phyloP scores from a whole-genome alignment of 2,888 invertebrate species.

The Drosophila algonquin region DNA sequence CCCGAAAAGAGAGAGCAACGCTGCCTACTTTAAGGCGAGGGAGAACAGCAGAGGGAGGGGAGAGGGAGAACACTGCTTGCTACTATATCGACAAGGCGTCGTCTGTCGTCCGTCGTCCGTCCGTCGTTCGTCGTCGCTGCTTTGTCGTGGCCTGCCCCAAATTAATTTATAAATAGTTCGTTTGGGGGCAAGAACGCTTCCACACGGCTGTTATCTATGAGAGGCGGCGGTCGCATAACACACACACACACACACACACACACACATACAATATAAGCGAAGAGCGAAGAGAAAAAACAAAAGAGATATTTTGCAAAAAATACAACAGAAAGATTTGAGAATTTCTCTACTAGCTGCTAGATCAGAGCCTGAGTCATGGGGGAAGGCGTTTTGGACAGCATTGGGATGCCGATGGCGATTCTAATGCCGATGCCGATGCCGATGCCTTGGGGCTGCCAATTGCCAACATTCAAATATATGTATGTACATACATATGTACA shows the following conservation, averaged over 20 bases:
- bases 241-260: neutral
- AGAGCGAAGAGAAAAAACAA: conserved; percentile 15
- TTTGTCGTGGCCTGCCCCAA: conserved; percentile 69
- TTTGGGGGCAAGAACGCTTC: conserved; percentile 43
- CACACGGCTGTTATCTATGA: conserved; percentile 66
- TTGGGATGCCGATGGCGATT: conserved; percentile 12
- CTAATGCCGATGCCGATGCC: neutral
- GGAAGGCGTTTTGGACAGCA: conserved; percentile 36
- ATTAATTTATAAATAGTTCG: conserved; percentile 70
- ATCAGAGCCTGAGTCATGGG: conserved; percentile 61
- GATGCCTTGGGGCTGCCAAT: conserved; percentile 46
- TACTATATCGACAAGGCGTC: conserved; percentile 64
- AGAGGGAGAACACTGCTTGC: conserved; percentile 11
- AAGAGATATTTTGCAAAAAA: conserved; percentile 25
- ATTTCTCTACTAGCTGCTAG: conserved; percentile 3
- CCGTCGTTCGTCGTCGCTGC: conserved; percentile 45
- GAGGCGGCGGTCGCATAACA: conserved; percentile 30
- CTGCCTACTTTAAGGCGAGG: neutral
- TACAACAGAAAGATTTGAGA: conserved; percentile 6
- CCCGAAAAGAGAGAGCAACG: conserved; percentile 10
- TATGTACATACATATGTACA: no score
- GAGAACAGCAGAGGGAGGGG: neutral
- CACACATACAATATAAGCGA: neutral
- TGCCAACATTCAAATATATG: conserved; percentile 27
- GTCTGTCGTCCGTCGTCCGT: conserved; percentile 37